These are phyloP conservation scores for Euplexia lucipara DNA, from an alignment of 2,888 invertebrate species.

Conservation along the genomic window DNA sequence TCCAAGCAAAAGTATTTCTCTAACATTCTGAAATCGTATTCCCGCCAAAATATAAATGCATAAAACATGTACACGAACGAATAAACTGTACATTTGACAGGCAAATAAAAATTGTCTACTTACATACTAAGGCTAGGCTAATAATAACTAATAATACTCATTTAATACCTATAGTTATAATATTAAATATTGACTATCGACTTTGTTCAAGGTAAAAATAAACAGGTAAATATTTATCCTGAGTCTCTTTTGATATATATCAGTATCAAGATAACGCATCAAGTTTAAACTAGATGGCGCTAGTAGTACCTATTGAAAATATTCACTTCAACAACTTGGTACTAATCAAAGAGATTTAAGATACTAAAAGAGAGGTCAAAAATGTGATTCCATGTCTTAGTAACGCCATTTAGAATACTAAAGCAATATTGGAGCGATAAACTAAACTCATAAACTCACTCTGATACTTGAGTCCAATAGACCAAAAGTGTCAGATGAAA, in stretches of 20 bases:
- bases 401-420: too few relatives aligned
- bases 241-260: conserved; percentile 7
- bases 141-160: conserved; percentile 83
- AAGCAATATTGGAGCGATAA: too few relatives aligned
- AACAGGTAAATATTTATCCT: conserved; percentile 17
- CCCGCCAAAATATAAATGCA: conserved; percentile 75
- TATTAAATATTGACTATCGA: conserved; percentile 66
- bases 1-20: conserved; percentile 36
- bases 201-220: conserved; percentile 57
- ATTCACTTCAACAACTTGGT: not conserved
- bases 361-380: too few relatives aligned
- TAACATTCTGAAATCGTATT: conserved; percentile 73
- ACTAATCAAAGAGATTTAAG: not conserved
- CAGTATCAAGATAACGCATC: not conserved
- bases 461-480: too few relatives aligned
- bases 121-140: conserved; percentile 77
- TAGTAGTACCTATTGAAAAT: conserved; percentile 7
- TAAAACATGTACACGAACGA: conserved; percentile 58
- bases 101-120: conserved; percentile 79
- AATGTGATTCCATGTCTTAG: too few relatives aligned
- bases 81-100: conserved; percentile 39
- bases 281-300: conserved; percentile 35
- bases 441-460: too few relatives aligned
- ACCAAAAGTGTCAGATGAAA: too few relatives aligned
- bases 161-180: conserved; percentile 75